Base-by-base conservation (phyloP, 2,888 invertebrate species). In the Mycalesis mineus region DNA sequence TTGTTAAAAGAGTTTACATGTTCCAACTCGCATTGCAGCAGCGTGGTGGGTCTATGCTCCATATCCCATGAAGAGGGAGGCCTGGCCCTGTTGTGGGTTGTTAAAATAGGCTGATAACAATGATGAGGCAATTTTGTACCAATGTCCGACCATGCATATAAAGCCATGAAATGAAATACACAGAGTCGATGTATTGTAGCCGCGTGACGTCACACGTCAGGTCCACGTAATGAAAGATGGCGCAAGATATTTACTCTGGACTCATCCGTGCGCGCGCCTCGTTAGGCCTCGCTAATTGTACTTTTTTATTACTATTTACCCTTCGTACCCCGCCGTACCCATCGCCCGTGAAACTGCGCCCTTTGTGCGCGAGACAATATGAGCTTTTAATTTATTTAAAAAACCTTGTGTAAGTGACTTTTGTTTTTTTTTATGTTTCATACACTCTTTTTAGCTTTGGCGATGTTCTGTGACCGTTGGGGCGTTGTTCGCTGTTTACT, bases 291-390 rank as follows among this genome's bases (percentile, higher is more conserved):
- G 47, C 45, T 72, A 72, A 72, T 67, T 71, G 66, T 63, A 60
- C 66, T 64, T 71, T 72, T 74, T 72, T 72, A 72, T 72, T 65
- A 67, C 61, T 68, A 66, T 71, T 73, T 70, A 68, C 71, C 67
- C 69, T 68, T 70, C 65, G 68, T 67, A 60, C 62, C 59, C 57
- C 58, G n/a, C 42, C 13, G 28, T 42, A 57, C 61, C 61, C 66
- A 61, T 58, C 62, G 61, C 63, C 62, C 57, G 63, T 54, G 60
- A 58, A 61, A 62, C 60, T 59, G 59, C 40, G 62, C 55, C 57
- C 62, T 58, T 58, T 61, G 55, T 55, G 55, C 48, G 40, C 49
- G 40, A 62, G 60, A 65, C 65, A 65, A 65, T 62, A 60, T 55
- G 60, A 50, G 41, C 45, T 51, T 60, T 62, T 62, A 59, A 64